These are phyloP conservation scores for Diprion similis DNA, from an alignment of 1,140 invertebrate species.

Conservation along the genomic window DNA sequence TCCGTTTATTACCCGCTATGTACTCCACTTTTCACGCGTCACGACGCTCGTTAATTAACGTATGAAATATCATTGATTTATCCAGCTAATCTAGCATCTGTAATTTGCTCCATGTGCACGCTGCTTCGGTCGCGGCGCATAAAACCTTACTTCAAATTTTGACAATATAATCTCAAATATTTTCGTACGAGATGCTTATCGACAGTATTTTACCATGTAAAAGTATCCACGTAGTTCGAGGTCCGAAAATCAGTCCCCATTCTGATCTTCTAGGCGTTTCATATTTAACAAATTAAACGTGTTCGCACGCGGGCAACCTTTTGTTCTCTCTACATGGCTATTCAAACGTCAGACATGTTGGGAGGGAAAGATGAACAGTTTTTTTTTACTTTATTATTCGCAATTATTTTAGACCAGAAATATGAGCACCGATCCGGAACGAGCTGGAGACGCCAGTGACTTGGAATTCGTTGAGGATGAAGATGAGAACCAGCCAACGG, in stretches of 20 bases:
- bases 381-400: not conserved
- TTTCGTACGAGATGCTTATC: no score
- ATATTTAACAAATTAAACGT: not conserved
- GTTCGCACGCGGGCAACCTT: slow-evolving; percentile 25
- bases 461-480: slow-evolving; percentile 49
- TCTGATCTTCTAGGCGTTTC: not conserved
- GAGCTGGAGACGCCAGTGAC: slow-evolving; percentile 44
- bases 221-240: not conserved
- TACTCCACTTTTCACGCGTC: not conserved
- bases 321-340: slow-evolving; percentile 7
- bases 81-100: not conserved
- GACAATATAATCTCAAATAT: not conserved
- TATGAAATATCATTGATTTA: not conserved
- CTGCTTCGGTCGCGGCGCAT: not conserved
- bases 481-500: slow-evolving; percentile 33
- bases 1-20: not conserved
- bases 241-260: not conserved
- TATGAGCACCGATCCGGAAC: slow-evolving; percentile 51
- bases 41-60: not conserved
- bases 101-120: not conserved
- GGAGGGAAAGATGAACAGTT: not conserved
- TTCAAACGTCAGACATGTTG: slow-evolving; percentile 4
- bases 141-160: slow-evolving; percentile 1
- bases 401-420: slow-evolving; percentile 35
- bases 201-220: no score